These are phyloP conservation scores for Spodoptera exigua DNA, from an alignment of 2,888 invertebrate species.

Conservation along the genomic window DNA sequence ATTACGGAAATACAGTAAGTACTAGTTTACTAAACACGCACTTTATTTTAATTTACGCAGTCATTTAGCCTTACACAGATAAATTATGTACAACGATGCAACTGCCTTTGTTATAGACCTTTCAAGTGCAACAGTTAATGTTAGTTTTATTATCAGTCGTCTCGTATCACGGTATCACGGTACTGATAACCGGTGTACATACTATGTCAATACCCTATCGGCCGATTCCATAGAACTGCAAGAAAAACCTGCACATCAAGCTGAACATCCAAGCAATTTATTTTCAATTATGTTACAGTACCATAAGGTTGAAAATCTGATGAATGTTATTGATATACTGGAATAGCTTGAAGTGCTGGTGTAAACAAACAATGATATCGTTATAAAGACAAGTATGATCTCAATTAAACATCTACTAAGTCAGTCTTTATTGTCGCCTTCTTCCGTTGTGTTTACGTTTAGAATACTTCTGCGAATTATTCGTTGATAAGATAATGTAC, in stretches of 20 bases:
- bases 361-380: slow-evolving; percentile 53
- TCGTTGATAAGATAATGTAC: slow-evolving; percentile 34
- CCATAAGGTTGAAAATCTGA: no score
- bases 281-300: no score
- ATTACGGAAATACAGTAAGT: no score
- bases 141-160: slow-evolving; percentile 48
- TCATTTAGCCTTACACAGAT: not conserved
- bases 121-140: slow-evolving; percentile 41
- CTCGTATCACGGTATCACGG: slow-evolving; percentile 23
- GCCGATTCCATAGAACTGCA: slow-evolving; percentile 62
- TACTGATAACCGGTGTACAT: slow-evolving; percentile 52
- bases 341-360: no score
- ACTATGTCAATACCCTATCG: slow-evolving; percentile 60
- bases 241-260: slow-evolving; percentile 16
- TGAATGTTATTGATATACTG: no score
- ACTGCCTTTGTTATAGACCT: slow-evolving; percentile 11
- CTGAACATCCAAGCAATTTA: no score
- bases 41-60: no score
- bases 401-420: slow-evolving; percentile 21
- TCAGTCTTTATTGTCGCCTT: slow-evolving; percentile 27
- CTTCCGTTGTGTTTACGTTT: slow-evolving; percentile 32
- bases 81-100: slow-evolving; percentile 40
- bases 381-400: slow-evolving; percentile 44
- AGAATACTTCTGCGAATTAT: slow-evolving; percentile 31
- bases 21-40: no score